Evolutionary conservation across 2,113 vertebrate species (phyloP), one percentile per base, ranked within the genome.

Genomic region (Laticauda laticaudata): DNA sequence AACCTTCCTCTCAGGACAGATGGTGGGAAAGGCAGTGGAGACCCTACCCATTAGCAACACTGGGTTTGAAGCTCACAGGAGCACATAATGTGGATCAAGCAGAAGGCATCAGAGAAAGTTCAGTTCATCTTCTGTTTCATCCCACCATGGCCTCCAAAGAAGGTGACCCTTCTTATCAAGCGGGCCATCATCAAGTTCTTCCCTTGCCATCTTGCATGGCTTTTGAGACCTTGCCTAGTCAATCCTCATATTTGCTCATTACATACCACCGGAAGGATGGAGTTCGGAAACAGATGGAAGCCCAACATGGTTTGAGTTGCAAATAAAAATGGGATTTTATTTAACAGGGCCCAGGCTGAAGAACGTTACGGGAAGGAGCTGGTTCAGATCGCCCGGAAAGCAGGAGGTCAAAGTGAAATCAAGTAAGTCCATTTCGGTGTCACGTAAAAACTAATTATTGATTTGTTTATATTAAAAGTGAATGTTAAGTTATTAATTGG

Each of bases 291-390:
- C 45, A 51, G 24, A 15, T 24, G 18, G 45, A 45, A 59, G 5
- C 2, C 15, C 21, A 5, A 18, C 51, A n/a, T 10, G 34, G 3
- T 18, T 45, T 23, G 23, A 91, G 57, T 86, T 64, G 29, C 61
- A 92, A 94, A 0, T 95, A 59, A 95, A 0, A 2, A 45, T 51
- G 3, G 12, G 26, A 54, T 53, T 92, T 61, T 61, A 15, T 93
- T 96, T 94, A 26, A 56, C 94, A 99, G 99, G 96, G 99, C 99
- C 26, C 98, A 98, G 53, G 98, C 98, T 1, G 99, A 99, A 95
- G 99, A 99, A 92, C 98, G 98, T 91, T 99, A 99, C 0, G 99
- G 99, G 53, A 99, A 99, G 90, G 99, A 99, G 92, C 95, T 99
- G 94, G 94, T 99, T 34, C 97, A 98, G 87, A 99, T 99, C 0